Evolutionary conservation across 1,140 invertebrate species (phyloP).

Genomic region (Leptestheria dahalacensis): DNA sequence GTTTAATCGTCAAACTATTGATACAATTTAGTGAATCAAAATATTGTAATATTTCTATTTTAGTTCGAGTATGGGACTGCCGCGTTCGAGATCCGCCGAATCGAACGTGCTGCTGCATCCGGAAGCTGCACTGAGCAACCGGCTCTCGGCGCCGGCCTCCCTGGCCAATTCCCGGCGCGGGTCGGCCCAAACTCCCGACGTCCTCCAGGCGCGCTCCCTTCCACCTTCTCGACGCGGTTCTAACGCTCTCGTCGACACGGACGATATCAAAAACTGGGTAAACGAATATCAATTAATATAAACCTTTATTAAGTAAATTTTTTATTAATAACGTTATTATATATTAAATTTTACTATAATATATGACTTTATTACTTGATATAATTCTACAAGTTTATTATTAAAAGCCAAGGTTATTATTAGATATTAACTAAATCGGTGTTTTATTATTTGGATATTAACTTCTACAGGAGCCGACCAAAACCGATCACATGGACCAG

Average conservation of each 20-base stretch:
- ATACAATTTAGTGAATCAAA: too few relatives aligned
- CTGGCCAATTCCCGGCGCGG: constrained; percentile 11
- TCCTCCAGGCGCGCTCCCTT: neutral
- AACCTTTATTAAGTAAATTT: neutral
- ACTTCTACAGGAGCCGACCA: neutral
- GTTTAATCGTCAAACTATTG: too few relatives aligned
- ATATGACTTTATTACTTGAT: too few relatives aligned
- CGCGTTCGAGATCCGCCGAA: constrained; percentile 10
- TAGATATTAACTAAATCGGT: too few relatives aligned
- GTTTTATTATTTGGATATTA: too few relatives aligned
- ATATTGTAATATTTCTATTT: too few relatives aligned
- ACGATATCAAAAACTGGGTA: neutral
- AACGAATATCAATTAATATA: neutral
- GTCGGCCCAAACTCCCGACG: constrained; percentile 3
- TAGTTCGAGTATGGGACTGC: neutral
- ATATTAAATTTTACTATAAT: too few relatives aligned
- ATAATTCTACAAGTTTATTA: too few relatives aligned
- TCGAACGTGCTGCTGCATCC: constrained; percentile 12
- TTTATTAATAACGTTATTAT: neutral
- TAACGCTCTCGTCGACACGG: neutral
- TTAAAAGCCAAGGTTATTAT: too few relatives aligned
- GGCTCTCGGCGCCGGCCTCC: constrained; percentile 10
- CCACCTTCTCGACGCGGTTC: constrained; percentile 11
- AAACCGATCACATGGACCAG: neutral
- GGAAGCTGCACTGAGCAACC: neutral